Conservation (phyloP, 2,797 vertebrate genomes). For the Micrastur ruficollis region DNA sequence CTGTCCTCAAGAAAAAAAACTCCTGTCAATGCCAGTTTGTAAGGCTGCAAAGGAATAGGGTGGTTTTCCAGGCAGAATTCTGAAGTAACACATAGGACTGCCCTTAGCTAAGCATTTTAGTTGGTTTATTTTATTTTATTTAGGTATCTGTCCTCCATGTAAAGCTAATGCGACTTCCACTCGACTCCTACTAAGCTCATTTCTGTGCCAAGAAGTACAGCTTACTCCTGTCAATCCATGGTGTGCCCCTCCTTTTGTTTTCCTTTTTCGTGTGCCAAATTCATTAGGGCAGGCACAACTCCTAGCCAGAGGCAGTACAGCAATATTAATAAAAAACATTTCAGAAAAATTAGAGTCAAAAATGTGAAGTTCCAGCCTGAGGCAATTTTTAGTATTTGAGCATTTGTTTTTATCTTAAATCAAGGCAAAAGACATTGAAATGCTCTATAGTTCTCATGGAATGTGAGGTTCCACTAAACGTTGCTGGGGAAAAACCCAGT, state of each 20-base stretch:
- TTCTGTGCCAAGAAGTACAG: neutral
- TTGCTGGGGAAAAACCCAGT: neutral
- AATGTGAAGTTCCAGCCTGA: neutral
- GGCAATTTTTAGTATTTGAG: neutral
- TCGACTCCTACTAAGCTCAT: neutral
- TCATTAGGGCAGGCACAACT: neutral
- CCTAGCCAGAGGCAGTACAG: constrained; percentile 8
- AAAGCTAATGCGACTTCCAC: neutral
- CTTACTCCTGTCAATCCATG: neutral
- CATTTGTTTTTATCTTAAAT: constrained; percentile 18
- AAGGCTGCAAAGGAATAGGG: neutral
- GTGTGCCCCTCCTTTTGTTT: neutral
- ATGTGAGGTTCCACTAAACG: neutral
- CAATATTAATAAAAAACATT: neutral
- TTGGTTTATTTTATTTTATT: neutral
- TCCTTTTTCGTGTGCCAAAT: neutral
- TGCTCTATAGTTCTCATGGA: neutral
- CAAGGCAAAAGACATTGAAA: constrained; percentile 2
- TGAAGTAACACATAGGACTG: neutral
- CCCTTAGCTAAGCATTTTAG: neutral
- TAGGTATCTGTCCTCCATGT: neutral
- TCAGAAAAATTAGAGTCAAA: neutral
- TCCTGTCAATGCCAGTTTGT: neutral
- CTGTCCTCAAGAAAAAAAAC: neutral
- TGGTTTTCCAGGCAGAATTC: neutral